Evolutionary conservation across 1,140 invertebrate species (phyloP), one percentile per base, ranked within the genome.

Genomic region (Palaemon carinicauda): DNA sequence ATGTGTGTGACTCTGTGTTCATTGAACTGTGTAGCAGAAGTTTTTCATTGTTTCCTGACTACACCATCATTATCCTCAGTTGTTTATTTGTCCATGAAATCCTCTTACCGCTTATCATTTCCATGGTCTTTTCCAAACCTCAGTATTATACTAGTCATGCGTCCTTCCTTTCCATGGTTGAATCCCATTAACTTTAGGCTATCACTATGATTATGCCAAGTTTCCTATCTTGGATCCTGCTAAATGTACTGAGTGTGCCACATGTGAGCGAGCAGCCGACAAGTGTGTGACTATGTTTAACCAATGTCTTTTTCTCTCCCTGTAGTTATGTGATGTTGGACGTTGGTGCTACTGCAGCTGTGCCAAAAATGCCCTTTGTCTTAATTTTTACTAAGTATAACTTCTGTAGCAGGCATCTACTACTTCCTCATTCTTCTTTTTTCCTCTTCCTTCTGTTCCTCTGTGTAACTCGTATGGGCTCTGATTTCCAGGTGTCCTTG

Each of bases 401-500:
- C 41, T 41, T 41, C 41, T 41, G 41, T 41, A 41, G 1, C 41
- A 41, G 41, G 41, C 41, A 41, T 41, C 41, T 41, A 3, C 41
- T 41, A 41, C 41, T 41, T 41, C 41, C 41, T 41, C 41, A 41
- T 5, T 65, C 56, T 65, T 65, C 56, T 65, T 15, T 65, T 65
- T 27, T 65, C 56, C 56, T 65, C 56, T 65, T 15, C 15, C 27
- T 10, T 17, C n/a, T 56, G 10, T 19, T 82, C 29, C 73, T 85
- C n/a, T 69, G 51, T 77, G 85, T 87, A 71, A 73, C 85, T 56
- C 51, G 33, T 56, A 50, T 75, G 69, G 51, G 52, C 69, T 80
- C 75, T 89, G 27, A 73, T 80, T 85, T 81, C 69, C 95, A 97
- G 96, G 96, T 98, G 92, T 98, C 97, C 92, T 95, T 98, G 93